These are phyloP conservation scores for Margaritifera margaritifera DNA, from an alignment of 2,888 invertebrate species.

Conservation along the genomic window DNA sequence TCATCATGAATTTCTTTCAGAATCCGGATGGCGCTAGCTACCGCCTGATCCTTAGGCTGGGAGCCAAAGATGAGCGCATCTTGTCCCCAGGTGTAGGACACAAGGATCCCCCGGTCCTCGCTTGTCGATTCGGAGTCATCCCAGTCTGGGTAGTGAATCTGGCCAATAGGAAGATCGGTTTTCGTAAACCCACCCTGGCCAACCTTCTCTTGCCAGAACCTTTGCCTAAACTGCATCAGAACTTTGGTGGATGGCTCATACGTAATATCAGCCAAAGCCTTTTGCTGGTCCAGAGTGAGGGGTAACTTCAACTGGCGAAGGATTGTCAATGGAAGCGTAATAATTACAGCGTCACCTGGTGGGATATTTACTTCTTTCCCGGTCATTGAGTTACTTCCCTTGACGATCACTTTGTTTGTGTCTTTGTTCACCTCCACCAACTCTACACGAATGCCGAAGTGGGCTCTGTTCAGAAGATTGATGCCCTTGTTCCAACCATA, in stretches of 20 bases:
- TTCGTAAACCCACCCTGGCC: slow-evolving; percentile 20
- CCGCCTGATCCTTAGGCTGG: slow-evolving; percentile 18
- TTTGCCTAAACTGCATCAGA: slow-evolving; percentile 23
- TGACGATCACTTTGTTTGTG: slow-evolving; percentile 9
- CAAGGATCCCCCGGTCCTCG: slow-evolving; percentile 22
- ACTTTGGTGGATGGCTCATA: slow-evolving; percentile 32
- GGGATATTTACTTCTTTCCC: slow-evolving; percentile 2
- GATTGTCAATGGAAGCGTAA: slow-evolving; percentile 28
- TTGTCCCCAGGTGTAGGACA: slow-evolving; percentile 27
- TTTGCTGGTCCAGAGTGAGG: neutral
- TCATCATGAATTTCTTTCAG: slow-evolving; percentile 31
- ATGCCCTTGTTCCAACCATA: slow-evolving; percentile 12
- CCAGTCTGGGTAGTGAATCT: slow-evolving; percentile 18
- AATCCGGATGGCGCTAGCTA: slow-evolving; percentile 25
- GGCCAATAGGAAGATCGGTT: neutral
- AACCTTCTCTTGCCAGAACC: slow-evolving; percentile 32
- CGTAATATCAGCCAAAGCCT: slow-evolving; percentile 14
- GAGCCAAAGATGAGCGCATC: slow-evolving; percentile 26
- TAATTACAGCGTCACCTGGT: slow-evolving; percentile 29
- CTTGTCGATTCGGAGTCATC: slow-evolving; percentile 12
- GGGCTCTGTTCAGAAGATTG: slow-evolving; percentile 10
- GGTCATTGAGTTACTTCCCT: slow-evolving; percentile 14
- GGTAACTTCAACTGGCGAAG: slow-evolving; percentile 30
- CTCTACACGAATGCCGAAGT: slow-evolving; percentile 7
- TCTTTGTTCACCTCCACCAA: neutral